A percentile compares a stretch with the other conserved stretches of the same genome.
phyloP scores from a whole-genome alignment of 1,140 invertebrate genomes.

The Drosophila persimilis region DNA sequence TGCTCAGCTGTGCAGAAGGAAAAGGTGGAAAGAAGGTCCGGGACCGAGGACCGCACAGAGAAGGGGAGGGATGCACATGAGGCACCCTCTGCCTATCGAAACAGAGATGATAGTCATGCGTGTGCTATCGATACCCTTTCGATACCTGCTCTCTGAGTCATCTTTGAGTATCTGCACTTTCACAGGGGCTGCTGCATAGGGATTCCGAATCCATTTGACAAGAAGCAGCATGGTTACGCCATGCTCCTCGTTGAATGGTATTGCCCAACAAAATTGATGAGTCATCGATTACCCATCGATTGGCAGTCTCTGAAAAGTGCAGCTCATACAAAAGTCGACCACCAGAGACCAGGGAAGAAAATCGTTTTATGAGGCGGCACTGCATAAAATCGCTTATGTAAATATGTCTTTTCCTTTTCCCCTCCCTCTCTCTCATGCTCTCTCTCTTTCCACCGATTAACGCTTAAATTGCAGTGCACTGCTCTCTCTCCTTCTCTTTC shows the following conservation, averaged over 20 bases:
- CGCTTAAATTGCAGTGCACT: constrained; percentile 12
- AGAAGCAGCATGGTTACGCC: no score
- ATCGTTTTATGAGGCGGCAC: constrained; percentile 43
- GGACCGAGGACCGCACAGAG: constrained; percentile 18
- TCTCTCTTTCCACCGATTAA: constrained; percentile 14
- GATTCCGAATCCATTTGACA: no score
- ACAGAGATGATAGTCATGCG: no score
- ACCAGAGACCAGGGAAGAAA: background rate
- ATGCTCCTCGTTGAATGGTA: no score
- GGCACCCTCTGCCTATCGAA: no score
- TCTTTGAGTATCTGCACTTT: no score
- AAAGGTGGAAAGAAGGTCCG: constrained; percentile 41
- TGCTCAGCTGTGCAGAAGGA: constrained; percentile 78
- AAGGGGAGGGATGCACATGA: no score
- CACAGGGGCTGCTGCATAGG: no score
- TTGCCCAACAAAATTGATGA: no score
- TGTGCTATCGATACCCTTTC: no score
- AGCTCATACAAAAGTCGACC: constrained; percentile 46
- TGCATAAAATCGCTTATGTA: constrained; percentile 77
- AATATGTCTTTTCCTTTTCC: constrained; percentile 52
- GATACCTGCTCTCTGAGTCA: no score
- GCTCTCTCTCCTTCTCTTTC: constrained; percentile 17
- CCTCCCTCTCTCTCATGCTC: constrained; percentile 27
- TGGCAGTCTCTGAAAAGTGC: constrained; percentile 8
- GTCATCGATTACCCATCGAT: no score